Base-by-base conservation (phyloP, 2,797 vertebrate species). In the Spinus olivaceus region DNA sequence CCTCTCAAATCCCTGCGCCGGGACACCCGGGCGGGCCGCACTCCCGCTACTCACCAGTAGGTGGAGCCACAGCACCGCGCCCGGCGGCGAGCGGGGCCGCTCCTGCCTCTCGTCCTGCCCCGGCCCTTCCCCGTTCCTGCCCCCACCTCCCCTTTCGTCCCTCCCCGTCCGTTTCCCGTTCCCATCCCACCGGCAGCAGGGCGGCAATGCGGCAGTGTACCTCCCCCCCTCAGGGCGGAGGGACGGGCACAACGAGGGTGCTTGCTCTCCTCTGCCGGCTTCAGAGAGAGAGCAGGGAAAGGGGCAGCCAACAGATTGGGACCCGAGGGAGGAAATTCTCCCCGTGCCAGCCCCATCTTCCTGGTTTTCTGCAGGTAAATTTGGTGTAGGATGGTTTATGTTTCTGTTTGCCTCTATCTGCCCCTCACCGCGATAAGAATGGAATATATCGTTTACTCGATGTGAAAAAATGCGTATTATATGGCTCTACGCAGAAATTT, bases 1-100 rank as follows among this genome's bases (percentile, higher is more conserved):
- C 37, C 51, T 5, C 19, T 2, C 10, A 2, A 8, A 8, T 10
- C 3, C 28, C 11, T 1, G 19, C 10, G 20, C 11, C 0, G 18
- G 42, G 18, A 25, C 30, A 1, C 1, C 3, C 3, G 2, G 11
- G 12, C 6, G 12, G 54, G 23, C 33, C 56, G 33, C 23, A 33
- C 35, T 89, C 20, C 81, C 67, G 2, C 5, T 5, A 2, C 0
- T 2, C 8, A 2, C 21, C 95, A 54, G 61, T 41, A 79, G 85
- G 82, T 65, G 91, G 61, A 27, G 66, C 14, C 11, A 14, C 70
- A 46, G 73, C 78, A 7, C 90, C 28, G 81, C 32, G 53, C 6
- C 32, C 53, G 32, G 53, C 14, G 21, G 20, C 53, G 13, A 11
- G 14, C n/a, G n/a, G 14, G 32, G 21, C 21, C 32, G 13, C 32